Evolutionary conservation across 2,113 vertebrate species (phyloP).

Genomic region (Bucco capensis): DNA sequence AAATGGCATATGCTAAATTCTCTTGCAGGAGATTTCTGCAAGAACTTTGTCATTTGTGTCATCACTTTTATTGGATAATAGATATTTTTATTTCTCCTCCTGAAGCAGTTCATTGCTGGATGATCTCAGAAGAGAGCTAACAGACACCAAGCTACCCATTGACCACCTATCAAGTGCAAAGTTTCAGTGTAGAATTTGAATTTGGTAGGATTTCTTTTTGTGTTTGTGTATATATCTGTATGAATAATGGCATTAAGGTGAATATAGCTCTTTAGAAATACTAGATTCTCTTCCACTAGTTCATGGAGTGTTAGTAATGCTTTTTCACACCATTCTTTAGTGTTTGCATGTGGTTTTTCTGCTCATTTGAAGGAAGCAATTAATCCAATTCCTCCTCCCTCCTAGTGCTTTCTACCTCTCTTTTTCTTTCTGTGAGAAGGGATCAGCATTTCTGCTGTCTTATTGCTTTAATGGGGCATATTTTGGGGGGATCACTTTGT

Average conservation of each 20-base stretch:
- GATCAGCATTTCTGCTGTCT: background rate
- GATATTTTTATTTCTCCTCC: background rate
- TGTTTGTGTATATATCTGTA: background rate
- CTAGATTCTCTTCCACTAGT: background rate
- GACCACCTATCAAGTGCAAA: background rate
- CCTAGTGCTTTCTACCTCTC: background rate
- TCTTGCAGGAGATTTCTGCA: background rate
- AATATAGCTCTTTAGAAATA: background rate
- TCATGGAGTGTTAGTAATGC: background rate
- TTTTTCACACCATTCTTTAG: background rate
- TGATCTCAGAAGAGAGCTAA: background rate
- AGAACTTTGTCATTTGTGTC: background rate
- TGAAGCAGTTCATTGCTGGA: background rate
- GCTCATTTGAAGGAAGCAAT: conserved; percentile 10
- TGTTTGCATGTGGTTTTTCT: background rate
- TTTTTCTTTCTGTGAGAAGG: background rate
- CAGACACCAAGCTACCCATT: background rate
- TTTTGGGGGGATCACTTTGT: background rate
- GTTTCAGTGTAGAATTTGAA: background rate
- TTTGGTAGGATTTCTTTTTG: background rate
- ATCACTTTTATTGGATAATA: background rate
- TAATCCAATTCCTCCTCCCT: background rate
- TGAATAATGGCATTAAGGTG: background rate
- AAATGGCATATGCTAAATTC: background rate
- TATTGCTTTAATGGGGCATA: background rate